These are phyloP conservation scores for Melanostoma scalare DNA, from an alignment of 2,888 invertebrate species.

Conservation along the genomic window DNA sequence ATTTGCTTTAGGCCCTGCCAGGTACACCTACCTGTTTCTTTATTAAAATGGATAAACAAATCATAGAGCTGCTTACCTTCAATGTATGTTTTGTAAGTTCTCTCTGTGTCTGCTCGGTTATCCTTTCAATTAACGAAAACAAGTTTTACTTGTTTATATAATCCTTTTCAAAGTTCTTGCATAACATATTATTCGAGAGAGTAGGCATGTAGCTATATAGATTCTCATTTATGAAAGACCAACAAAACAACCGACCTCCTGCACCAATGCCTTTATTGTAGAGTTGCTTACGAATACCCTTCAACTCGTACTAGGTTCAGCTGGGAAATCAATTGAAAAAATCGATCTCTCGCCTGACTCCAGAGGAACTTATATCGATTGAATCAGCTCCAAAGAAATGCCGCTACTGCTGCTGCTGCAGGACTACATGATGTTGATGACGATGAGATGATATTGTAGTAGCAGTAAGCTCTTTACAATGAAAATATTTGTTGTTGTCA, in stretches of 20 bases:
- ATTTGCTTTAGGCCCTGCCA: not conserved
- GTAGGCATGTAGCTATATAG: not conserved
- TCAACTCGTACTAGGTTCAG: not conserved
- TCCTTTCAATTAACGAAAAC: conserved; percentile 56
- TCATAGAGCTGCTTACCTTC: conserved; percentile 13
- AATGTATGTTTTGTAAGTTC: not conserved
- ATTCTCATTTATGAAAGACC: not conserved
- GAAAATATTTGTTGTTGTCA: conserved; percentile 30
- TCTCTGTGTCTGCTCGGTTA: conserved; percentile 10
- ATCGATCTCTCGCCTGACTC: conserved; percentile 24
- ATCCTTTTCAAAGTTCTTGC: conserved; percentile 40
- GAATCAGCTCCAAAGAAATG: not conserved
- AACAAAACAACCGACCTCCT: not conserved
- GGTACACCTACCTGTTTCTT: not conserved
- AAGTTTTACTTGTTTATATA: conserved; percentile 43
- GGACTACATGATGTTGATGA: not conserved
- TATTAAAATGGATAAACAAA: conserved; percentile 22
- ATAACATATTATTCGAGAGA: conserved; percentile 14
- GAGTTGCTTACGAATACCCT: conserved; percentile 17
- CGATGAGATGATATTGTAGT: conserved; percentile 1
- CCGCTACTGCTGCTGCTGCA: not conserved
- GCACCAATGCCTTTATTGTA: conserved; percentile 30
- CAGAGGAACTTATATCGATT: conserved; percentile 12
- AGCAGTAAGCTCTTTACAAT: conserved; percentile 16
- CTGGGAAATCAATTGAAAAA: conserved; percentile 40